Conservation (phyloP, 2,797 vertebrate species). For the Phoeniculus purpureus region DNA sequence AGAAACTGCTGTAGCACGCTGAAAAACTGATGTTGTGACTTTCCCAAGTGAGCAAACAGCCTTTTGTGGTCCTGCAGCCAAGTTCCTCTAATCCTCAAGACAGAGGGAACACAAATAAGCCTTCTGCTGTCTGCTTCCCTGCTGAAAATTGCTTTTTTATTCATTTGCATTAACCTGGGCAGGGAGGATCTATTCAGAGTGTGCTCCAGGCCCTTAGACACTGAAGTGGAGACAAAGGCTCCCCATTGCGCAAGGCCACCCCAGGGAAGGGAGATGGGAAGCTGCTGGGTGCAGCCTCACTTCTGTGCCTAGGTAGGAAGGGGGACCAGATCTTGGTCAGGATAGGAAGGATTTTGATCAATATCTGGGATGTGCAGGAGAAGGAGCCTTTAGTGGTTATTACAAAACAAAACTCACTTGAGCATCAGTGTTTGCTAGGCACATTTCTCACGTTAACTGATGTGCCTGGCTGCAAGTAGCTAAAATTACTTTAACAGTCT, state of each 20-base stretch:
- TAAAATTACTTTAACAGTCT: background rate
- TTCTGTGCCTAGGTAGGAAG: background rate
- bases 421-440: background rate
- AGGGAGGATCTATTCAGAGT: constrained; percentile 8
- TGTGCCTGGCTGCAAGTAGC: background rate
- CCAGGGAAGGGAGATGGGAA: background rate
- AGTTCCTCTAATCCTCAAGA: background rate
- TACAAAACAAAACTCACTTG: background rate
- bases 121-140: background rate
- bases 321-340: background rate
- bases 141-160: background rate
- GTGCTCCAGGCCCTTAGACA: constrained; percentile 35
- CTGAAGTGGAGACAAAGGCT: background rate
- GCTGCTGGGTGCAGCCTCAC: background rate
- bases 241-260: background rate
- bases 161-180: constrained; percentile 11
- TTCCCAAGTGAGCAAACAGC: background rate
- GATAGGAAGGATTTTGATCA: background rate
- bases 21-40: background rate
- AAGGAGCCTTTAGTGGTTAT: background rate
- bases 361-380: background rate
- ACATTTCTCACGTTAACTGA: background rate
- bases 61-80: background rate
- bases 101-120: background rate
- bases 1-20: background rate